A percentile compares a stretch with the other conserved stretches of the same genome.
phyloP scores from a whole-genome alignment of 2,113 vertebrate genomes.

The Crotophaga sulcirostris region DNA sequence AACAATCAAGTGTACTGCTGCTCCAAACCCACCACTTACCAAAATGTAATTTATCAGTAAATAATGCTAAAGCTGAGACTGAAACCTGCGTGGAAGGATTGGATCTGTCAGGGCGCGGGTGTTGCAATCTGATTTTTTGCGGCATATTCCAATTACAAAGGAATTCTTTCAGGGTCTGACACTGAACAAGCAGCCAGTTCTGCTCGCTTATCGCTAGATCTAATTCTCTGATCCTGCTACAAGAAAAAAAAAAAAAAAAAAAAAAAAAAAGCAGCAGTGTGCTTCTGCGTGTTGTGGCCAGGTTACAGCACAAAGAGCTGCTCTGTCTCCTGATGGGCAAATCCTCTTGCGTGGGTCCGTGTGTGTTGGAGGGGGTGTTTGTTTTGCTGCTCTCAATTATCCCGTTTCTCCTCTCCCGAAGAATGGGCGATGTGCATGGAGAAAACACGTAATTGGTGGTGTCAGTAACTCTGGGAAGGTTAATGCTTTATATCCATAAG shows the following conservation, averaged over 20 bases:
- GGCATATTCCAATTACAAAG: constrained; percentile 37
- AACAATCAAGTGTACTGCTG: background rate
- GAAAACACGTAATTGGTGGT: background rate
- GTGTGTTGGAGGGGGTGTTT: background rate
- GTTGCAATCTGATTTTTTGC: constrained; percentile 31
- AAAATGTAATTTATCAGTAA: background rate
- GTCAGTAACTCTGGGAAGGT: background rate
- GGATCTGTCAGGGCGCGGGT: background rate
- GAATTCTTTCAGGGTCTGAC: constrained; percentile 54
- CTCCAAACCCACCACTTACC: background rate
- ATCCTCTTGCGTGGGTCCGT: background rate
- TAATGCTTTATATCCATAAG: background rate
- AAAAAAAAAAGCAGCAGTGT: background rate
- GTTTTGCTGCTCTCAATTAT: background rate
- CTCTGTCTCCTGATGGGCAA: background rate
- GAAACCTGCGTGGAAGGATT: background rate
- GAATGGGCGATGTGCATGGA: rapidly evolving
- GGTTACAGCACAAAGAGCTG: constrained; percentile 42
- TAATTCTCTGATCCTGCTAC: constrained; percentile 46
- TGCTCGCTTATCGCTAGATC: constrained; percentile 22
- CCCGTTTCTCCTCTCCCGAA: background rate
- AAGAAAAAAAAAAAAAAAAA: background rate
- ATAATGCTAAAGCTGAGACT: background rate
- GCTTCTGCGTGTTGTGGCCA: background rate
- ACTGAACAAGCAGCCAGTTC: constrained; percentile 14